Evolutionary conservation across 2,888 invertebrate genomes (phyloP).

Genomic region (Cryptocephalus primarius): DNA sequence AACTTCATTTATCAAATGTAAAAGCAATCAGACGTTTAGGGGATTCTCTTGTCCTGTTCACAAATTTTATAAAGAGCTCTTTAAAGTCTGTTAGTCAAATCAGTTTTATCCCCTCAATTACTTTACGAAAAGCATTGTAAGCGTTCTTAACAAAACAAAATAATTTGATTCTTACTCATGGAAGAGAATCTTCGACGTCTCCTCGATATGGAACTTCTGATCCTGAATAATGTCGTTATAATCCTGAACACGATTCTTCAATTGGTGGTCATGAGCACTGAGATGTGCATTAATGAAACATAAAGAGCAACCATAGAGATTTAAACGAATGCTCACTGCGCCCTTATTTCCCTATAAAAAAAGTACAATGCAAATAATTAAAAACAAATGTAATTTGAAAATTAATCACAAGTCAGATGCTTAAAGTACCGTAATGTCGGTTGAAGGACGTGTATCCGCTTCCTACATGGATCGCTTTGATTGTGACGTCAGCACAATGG

Average conservation of each 20-base stretch:
- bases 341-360: constrained; percentile 85
- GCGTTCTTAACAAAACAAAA: no score
- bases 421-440: not conserved
- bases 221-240: constrained; percentile 77
- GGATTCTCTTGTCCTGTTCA: no score
- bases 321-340: constrained; percentile 78
- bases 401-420: no score
- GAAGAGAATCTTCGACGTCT: constrained; percentile 74
- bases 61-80: no score
- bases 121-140: no score
- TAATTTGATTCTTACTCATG: constrained; percentile 65
- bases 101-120: no score
- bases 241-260: constrained; percentile 77
- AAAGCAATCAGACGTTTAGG: no score
- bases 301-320: constrained; percentile 77
- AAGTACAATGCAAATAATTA: constrained; percentile 5
- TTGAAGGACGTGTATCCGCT: no score
- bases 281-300: constrained; percentile 85
- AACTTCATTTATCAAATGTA: no score
- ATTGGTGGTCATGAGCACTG: constrained; percentile 77
- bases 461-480: no score
- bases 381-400: not conserved
- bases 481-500: no score
- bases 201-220: constrained; percentile 66
- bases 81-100: no score